Base-by-base conservation (phyloP, 2,888 invertebrate genomes). In the Odontomyia ornata region DNA sequence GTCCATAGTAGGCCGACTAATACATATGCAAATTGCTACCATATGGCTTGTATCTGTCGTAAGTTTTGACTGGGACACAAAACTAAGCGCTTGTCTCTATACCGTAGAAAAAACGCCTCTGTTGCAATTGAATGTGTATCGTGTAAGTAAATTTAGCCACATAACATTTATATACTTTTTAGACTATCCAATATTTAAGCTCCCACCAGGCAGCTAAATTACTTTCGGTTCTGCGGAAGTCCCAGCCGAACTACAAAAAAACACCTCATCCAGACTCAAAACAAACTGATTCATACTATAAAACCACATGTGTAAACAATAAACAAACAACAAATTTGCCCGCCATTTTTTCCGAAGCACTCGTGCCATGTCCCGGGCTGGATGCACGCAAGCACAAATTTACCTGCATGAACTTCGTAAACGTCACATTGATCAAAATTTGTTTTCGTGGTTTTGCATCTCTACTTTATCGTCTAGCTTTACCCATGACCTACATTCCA, bases 71-170 rank as follows among this genome's bases (percentile, higher is more conserved):
- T n/a, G 93, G 83, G 86, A 88, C 4, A 88, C 88, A 1, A 86
- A 87, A 27, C 89, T 89, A 62, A 84, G 85, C 78, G 89, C 89
- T 80, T 93, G 93, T 82, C 90, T 71, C 88, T 93, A 28, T 89
- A 88, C 81, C 89, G 91, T 71, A 90, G 91, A 81, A 88, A 89
- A 18, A 92, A 92, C 80, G 91, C 88, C 3, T 89, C 92, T 15
- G 90, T 93, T 81, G 86, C 87, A 69, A 89, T 93, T 76, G 89
- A 89, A 78, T 91, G 93, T 81, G 89, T 88, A 36, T 86, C 91
- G 76, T 85, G 93, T 92, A 85, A 89, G 90, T 88, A 79, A 64
- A 18, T 36, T 60, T 60, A n/a, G 7, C 18, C 7, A 56, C 13
- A 13, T 13, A 43, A 43, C 4, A 56, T 11, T 11, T 15, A 64